Conservation (phyloP, 2,113 vertebrate genomes). For the Thymallus thymallus region DNA sequence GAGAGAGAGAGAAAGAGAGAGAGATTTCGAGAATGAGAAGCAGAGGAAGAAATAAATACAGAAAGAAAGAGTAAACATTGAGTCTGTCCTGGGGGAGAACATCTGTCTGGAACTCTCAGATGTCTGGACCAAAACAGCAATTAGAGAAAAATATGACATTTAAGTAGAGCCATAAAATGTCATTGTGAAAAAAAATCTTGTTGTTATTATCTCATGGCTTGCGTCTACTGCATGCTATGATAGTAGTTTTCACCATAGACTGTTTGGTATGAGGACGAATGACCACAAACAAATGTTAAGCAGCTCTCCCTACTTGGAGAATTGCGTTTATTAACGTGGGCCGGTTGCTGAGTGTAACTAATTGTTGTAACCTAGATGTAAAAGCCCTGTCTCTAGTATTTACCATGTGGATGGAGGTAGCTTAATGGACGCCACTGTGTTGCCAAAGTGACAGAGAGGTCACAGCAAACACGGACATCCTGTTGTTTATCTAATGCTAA, state of each 20-base stretch:
- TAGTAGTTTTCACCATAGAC: too few relatives aligned
- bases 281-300: too few relatives aligned
- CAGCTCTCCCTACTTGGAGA: too few relatives aligned
- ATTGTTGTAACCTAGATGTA: background rate
- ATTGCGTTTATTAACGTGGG: too few relatives aligned
- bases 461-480: background rate
- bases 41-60: background rate
- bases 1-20: background rate
- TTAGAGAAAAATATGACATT: background rate
- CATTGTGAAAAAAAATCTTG: background rate
- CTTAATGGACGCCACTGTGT: background rate
- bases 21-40: background rate
- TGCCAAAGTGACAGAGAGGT: background rate
- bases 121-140: background rate
- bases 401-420: constrained; percentile 5
- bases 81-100: background rate
- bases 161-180: too few relatives aligned
- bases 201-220: too few relatives aligned
- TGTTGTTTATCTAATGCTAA: constrained; percentile 16
- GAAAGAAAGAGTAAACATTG: background rate
- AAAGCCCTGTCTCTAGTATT: constrained; percentile 4
- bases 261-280: too few relatives aligned
- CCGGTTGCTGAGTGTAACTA: background rate
- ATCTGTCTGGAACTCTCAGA: background rate
- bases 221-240: too few relatives aligned